Evolutionary conservation across 2,888 invertebrate species (phyloP), one percentile per base, ranked within the genome.

Genomic region (Brachyptera risi): DNA sequence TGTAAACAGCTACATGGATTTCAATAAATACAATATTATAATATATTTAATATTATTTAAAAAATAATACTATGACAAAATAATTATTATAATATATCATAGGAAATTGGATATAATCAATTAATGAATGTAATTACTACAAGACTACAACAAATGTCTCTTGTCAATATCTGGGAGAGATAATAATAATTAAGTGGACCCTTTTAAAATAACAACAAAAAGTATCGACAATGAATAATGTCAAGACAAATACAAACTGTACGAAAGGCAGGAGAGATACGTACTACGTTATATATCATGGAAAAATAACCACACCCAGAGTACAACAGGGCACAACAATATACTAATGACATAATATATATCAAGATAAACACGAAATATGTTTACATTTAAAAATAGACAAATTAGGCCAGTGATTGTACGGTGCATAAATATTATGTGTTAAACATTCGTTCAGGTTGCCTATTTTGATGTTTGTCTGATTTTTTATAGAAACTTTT

Each of bases 321-420:
- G 31, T 31, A 31, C 31, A 31, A 31, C 31, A 31, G 11, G 5
- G 31, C 5, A 11, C 5, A 31, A 11, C 11, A 31, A 31, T 7
- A 31, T 31, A 5, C 5, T 11, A 31, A 31, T 7, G n/a, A n/a
- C 11, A 31, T 11, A 31, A 31, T 31, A 31, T 31, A 31, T 31
- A 31, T 31, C 11, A 31, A 31, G n/a, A n/a, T n/a, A n/a, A n/a
- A n/a, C n/a, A n/a, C n/a, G n/a, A n/a, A n/a, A n/a, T n/a, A n/a
- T n/a, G n/a, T n/a, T n/a, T n/a, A n/a, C n/a, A n/a, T n/a, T n/a
- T n/a, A n/a, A n/a, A n/a, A n/a, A n/a, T n/a, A n/a, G n/a, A n/a
- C n/a, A 31, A 26, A 50, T 23, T 50, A 50, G 50, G 50, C 50
- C 50, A 50, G 26, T 50, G 50, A 50, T 50, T 50, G 50, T 50